A percentile compares a stretch with the other conserved stretches of the same genome.
Conservation (phyloP, 2,888 invertebrate genomes). For the Gymnoscelis rufifasciata region DNA sequence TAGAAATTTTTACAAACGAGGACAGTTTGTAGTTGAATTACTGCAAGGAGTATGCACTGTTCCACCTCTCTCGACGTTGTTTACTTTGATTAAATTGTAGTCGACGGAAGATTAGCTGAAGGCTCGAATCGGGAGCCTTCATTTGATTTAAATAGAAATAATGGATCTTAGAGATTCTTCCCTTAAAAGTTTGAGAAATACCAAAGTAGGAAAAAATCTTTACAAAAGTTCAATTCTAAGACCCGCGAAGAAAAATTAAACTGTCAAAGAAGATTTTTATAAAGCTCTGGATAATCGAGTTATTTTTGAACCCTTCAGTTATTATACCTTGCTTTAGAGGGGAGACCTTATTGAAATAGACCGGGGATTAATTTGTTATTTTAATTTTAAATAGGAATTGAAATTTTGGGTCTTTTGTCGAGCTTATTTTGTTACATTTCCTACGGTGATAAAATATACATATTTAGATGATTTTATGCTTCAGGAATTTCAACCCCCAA, state of each 20-base stretch:
- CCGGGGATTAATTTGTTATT: slow-evolving; percentile 26
- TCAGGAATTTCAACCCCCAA: too few relatives aligned
- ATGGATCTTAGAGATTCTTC: slow-evolving; percentile 55
- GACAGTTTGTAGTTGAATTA: slow-evolving; percentile 1
- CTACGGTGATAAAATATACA: too few relatives aligned
- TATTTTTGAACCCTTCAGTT: slow-evolving; percentile 43
- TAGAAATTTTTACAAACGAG: background rate
- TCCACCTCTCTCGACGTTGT: slow-evolving; percentile 55
- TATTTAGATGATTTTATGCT: too few relatives aligned
- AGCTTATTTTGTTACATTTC: background rate
- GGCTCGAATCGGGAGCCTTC: slow-evolving; percentile 74
- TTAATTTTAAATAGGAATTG: slow-evolving; percentile 24
- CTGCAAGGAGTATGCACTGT: slow-evolving; percentile 6
- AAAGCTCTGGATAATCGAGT: slow-evolving; percentile 44
- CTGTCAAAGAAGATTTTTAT: slow-evolving; percentile 44
- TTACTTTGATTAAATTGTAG: slow-evolving; percentile 79
- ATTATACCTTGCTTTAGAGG: slow-evolving; percentile 26
- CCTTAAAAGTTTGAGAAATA: slow-evolving; percentile 1
- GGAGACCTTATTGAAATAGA: slow-evolving; percentile 22
- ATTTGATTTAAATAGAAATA: slow-evolving; percentile 73
- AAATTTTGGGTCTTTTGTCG: slow-evolving; percentile 2
- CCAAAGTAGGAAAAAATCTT: background rate
- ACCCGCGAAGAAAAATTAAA: slow-evolving; percentile 44
- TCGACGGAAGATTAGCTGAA: slow-evolving; percentile 76
- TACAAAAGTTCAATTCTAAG: slow-evolving; percentile 27